Evolutionary conservation across 2,888 invertebrate genomes (phyloP).

Genomic region (Phaonia tiefii): DNA sequence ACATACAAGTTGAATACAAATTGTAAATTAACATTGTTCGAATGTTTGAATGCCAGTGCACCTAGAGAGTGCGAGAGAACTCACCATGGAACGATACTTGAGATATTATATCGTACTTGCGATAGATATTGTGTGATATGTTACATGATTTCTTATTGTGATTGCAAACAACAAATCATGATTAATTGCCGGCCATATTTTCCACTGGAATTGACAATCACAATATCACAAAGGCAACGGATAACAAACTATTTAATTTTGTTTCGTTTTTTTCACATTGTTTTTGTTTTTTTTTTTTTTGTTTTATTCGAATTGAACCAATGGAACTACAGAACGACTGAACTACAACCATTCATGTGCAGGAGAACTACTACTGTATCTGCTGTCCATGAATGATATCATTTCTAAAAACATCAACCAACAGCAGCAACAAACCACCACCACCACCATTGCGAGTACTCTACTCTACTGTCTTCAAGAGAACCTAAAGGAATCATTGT

Average conservation of each 20-base stretch:
- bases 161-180: conserved; percentile 64
- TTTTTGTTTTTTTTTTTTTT: too few relatives aligned
- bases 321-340: conserved; percentile 11
- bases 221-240: background rate
- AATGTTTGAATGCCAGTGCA: background rate
- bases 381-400: conserved; percentile 57
- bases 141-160: conserved; percentile 64
- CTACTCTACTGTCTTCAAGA: background rate
- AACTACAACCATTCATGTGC: background rate
- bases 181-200: conserved; percentile 65
- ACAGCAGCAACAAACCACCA: background rate
- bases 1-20: conserved; percentile 58
- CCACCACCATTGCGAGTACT: conserved; percentile 33
- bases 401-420: conserved; percentile 61
- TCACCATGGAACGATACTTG: too few relatives aligned
- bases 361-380: background rate
- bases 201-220: conserved; percentile 58
- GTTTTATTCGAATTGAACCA: too few relatives aligned
- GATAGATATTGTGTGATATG: conserved; percentile 58
- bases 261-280: too few relatives aligned
- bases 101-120: conserved; percentile 19
- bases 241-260: conserved; percentile 8
- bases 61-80: background rate
- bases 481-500: conserved; percentile 31
- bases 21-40: conserved; percentile 57